Base-by-base conservation (phyloP, 2,888 invertebrate species). In the Peribatodes rhomboidaria region DNA sequence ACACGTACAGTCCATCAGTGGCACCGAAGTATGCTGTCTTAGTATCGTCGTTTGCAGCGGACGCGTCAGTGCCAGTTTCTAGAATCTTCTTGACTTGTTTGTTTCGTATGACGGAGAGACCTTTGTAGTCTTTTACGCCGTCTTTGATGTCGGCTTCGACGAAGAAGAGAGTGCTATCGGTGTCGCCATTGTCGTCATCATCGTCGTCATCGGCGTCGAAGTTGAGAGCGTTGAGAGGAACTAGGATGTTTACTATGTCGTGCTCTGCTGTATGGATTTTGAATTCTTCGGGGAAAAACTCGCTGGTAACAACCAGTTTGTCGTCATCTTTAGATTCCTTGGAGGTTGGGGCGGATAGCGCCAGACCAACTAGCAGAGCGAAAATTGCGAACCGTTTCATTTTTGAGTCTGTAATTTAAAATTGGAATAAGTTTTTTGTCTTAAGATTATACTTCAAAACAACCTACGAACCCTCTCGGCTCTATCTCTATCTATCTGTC, bases 1-100 rank as follows among this genome's bases (percentile, higher is more conserved):
- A 84, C 0, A 59, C 16, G 52, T 84, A 85, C 10, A 85, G 55
- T 0, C 85, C 85, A 14, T 84, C 81, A 72, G 71, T 78, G 13
- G 74, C 73, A 8, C 67, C 64, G 8, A 74, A 67, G 58, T 66
- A 87, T 0, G 78, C 85, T 1, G 59, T 22, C 54, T 77, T 82
- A 2, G 69, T 73, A 1, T 80, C 72, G 14, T 77, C 81, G 13
- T 62, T 67, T 2, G 74, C 70, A 0, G 85, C 76, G 1, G 82
- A 71, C 0, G 76, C 71, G 44, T 81, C 83, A 42, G 79, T 80
- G 0, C 83, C 86, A 22, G 83, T 76, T 3, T 81, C 80, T 3
- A 86, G 68, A 1, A 87, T 52, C 68, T 81, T 82, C 1, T 68
- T 80, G 0, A 71, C 76, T 11, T 66, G 61, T 7, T 71, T 73